Conservation (phyloP, 2,113 vertebrate genomes). For the Mesitornis unicolor region DNA sequence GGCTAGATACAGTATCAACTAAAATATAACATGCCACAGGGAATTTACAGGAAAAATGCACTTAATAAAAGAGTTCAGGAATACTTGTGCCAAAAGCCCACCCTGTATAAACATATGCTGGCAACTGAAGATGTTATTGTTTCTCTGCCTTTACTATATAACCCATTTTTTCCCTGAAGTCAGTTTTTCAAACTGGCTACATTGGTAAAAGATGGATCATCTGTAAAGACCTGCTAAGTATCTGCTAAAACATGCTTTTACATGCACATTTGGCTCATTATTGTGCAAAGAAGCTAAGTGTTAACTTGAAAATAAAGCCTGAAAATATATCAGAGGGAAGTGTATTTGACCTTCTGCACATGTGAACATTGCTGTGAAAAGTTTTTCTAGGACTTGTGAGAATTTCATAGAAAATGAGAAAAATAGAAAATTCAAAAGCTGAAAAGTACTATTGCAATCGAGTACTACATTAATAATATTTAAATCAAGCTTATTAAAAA, state of each 20-base stretch:
- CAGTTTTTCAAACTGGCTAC: neutral
- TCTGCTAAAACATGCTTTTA: neutral
- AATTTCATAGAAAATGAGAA: neutral
- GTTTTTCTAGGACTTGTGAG: neutral
- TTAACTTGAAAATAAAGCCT: neutral
- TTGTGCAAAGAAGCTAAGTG: neutral
- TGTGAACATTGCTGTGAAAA: neutral
- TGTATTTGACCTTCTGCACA: neutral
- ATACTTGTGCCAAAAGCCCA: conserved; percentile 6
- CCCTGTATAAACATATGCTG: conserved; percentile 29
- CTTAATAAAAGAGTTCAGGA: neutral
- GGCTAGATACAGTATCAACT: neutral
- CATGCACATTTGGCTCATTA: neutral
- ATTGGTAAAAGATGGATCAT: neutral
- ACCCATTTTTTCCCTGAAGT: neutral
- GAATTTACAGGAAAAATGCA: conserved; percentile 49
- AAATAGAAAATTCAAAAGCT: neutral
- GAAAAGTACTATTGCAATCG: neutral
- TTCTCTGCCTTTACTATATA: neutral
- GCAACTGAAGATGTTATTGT: conserved; percentile 9
- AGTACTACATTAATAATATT: neutral
- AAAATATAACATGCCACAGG: neutral
- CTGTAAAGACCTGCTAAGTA: neutral
- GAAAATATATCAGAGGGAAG: neutral
- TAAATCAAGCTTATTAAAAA: neutral